Conservation (phyloP, 2,888 invertebrate genomes). For the Synanthedon tipuliformis region DNA sequence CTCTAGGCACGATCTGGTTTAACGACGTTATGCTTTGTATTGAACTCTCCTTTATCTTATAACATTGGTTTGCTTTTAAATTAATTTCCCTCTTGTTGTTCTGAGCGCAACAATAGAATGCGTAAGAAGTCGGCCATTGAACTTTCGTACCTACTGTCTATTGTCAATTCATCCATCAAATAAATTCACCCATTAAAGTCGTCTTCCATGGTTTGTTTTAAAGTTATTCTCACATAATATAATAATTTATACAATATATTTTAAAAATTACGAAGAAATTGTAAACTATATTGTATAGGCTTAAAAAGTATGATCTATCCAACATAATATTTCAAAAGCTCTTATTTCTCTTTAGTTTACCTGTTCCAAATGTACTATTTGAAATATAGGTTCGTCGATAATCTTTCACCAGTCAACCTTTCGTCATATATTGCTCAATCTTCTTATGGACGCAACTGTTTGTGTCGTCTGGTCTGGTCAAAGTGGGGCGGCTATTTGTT, state of each 20-base stretch:
- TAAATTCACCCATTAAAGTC: too few relatives aligned
- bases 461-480: constrained; percentile 29
- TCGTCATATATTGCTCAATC: constrained; percentile 38
- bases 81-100: neutral
- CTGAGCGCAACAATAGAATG: neutral
- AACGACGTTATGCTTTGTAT: neutral
- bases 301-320: too few relatives aligned
- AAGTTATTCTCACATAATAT: too few relatives aligned
- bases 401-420: constrained; percentile 12
- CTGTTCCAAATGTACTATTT: neutral
- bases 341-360: too few relatives aligned
- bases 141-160: too few relatives aligned
- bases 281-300: too few relatives aligned
- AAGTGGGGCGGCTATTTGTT: constrained; percentile 13
- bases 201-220: too few relatives aligned
- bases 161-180: too few relatives aligned
- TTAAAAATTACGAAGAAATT: too few relatives aligned
- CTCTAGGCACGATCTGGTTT: constrained; percentile 48
- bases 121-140: too few relatives aligned
- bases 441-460: constrained; percentile 42
- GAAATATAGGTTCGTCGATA: neutral
- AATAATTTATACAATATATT: too few relatives aligned
- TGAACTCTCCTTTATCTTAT: neutral
- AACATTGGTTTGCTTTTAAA: neutral
- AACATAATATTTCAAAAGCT: too few relatives aligned